These are phyloP conservation scores for Oophaga sylvatica DNA, from an alignment of 2,797 vertebrate species.

Conservation along the genomic window DNA sequence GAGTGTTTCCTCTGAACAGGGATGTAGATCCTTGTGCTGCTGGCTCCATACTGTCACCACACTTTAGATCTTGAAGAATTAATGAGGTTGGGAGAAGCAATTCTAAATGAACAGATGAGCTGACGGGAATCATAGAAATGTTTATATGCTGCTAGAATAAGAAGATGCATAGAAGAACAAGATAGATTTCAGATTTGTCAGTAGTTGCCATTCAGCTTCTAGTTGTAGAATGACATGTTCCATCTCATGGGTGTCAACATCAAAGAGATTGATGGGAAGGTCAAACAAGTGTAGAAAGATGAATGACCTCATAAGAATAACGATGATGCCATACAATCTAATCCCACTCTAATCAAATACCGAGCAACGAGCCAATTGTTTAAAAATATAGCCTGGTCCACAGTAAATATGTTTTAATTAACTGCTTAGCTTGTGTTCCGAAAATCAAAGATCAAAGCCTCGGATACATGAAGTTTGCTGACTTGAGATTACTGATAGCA, in stretches of 20 bases:
- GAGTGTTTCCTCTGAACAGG: background rate
- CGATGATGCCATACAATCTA: background rate
- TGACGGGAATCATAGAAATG: conserved; percentile 20
- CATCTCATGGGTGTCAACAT: conserved; percentile 3
- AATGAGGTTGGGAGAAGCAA: conserved; percentile 43
- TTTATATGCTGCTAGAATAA: conserved; percentile 14
- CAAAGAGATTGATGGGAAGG: conserved; percentile 33
- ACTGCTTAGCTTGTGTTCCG: background rate
- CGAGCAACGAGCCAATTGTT: background rate
- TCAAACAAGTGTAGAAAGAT: conserved; percentile 13
- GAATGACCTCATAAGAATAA: background rate
- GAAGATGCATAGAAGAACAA: conserved; percentile 9
- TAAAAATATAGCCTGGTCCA: background rate
- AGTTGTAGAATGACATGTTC: conserved; percentile 10
- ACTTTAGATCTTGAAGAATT: conserved; percentile 43
- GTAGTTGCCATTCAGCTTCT: background rate
- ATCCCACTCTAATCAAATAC: background rate
- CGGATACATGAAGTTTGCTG: background rate
- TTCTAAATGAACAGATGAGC: conserved; percentile 36
- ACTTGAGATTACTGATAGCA: background rate
- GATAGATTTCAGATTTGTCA: conserved; percentile 3
- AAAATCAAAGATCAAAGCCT: background rate
- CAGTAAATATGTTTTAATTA: background rate
- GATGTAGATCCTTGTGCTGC: conserved; percentile 3
- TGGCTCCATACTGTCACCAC: conserved; percentile 40